Percentiles rank a stretch among this genome's conserved stretches.
These are phyloP conservation scores for Diorhabda sublineata DNA, from an alignment of 1,140 invertebrate genomes.

Conservation along the genomic window DNA sequence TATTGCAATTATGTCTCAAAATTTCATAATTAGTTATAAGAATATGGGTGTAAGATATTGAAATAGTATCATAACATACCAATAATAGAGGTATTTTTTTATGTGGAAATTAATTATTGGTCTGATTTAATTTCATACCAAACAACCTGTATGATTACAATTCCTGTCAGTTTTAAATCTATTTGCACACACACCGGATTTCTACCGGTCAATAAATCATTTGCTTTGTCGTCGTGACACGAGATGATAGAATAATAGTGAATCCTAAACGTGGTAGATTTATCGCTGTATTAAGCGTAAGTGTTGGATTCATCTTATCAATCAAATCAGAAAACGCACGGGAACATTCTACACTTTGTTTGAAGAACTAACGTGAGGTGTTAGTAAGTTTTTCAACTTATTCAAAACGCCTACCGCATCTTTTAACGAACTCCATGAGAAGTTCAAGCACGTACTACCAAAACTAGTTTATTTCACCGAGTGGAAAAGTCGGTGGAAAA, in stretches of 20 bases:
- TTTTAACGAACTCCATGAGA: background rate
- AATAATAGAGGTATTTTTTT: too few relatives aligned
- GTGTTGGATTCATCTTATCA: background rate
- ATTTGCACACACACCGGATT: background rate
- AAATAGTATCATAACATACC: too few relatives aligned
- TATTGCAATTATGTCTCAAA: background rate
- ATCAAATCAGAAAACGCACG: background rate
- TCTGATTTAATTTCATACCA: too few relatives aligned
- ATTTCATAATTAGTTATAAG: too few relatives aligned
- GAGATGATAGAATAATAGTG: background rate
- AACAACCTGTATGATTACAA: too few relatives aligned
- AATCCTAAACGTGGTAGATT: background rate
- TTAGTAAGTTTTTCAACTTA: too few relatives aligned
- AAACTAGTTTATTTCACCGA: background rate
- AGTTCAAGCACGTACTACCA: background rate
- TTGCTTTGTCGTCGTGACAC: background rate
- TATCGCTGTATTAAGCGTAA: background rate
- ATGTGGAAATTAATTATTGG: too few relatives aligned
- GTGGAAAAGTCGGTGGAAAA: constrained; percentile 4
- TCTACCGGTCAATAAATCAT: background rate
- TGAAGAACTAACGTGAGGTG: background rate
- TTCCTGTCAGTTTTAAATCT: too few relatives aligned
- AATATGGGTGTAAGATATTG: too few relatives aligned
- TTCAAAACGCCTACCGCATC: too few relatives aligned
- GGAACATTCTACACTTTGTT: background rate